Base-by-base conservation (phyloP, 2,113 vertebrate species). In the Clarias magur region DNA sequence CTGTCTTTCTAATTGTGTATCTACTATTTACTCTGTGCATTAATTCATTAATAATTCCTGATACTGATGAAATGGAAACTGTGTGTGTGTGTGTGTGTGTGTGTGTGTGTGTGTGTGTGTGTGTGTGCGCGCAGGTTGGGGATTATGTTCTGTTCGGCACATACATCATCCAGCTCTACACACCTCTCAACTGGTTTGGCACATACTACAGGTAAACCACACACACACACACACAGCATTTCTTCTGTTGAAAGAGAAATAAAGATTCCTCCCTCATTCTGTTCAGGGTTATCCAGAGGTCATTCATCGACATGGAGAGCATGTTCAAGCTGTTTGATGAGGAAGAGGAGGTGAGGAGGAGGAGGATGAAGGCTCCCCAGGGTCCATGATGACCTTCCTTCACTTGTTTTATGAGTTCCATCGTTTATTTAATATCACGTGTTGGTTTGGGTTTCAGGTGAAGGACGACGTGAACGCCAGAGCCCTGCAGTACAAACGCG, bases 241-340 rank as follows among this genome's bases (percentile, higher is more conserved):
- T 16, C 59, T 80, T 34, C 1, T 60, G 17, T 57, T 57, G 17
- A 13, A n/a, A 54, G 10, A 4, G 3, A 63, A 60, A 48, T 15
- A 62, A 10, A 21, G 25, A n/a, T 48, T 7, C 4, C 2, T 53
- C 11, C 53, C 34, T 56, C 42, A 82, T 82, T 86, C 17, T 21
- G 1, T 60, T 42, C 94, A 99, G 98, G 93, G 96, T 99, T 93
- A 99, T 99, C 93, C 98, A 99, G 93, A 97, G 91, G 16, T 99
- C 97, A 10, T 99, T 99, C 48, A 96, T 99, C 0, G 98, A 99
- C 93, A 99, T 99, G 98, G 98, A 99, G 91, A 99, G 96, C 92
- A 99, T 99, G 98, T 98, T 99, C 65, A 94, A 97, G 7, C 96
- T 99, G 73, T 96, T 99, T 13, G 92, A 95, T 0, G 97, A 99